Conservation (phyloP, 1,140 invertebrate genomes). For the Lepidotrigona ventralis region DNA sequence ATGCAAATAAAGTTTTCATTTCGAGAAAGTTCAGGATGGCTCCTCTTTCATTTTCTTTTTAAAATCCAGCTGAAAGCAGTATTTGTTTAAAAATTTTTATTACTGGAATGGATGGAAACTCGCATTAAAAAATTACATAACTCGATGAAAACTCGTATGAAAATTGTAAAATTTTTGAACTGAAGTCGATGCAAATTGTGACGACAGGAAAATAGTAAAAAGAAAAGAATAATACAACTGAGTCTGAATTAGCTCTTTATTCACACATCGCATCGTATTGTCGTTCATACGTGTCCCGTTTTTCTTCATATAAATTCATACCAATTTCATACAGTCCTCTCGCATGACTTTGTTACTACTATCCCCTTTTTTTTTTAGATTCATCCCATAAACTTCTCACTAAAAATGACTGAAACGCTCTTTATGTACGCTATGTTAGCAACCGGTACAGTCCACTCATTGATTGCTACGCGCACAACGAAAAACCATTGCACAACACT, state of each 20-base stretch:
- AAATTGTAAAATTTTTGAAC: not conserved
- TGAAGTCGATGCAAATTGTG: not conserved
- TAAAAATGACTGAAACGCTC: constrained; percentile 6
- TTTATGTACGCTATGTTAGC: constrained; percentile 26
- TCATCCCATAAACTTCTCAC: not conserved
- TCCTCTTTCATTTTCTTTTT: no score
- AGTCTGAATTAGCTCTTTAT: constrained; percentile 43
- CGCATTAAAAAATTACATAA: not conserved
- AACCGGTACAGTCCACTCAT: constrained; percentile 24
- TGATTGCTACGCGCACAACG: not conserved
- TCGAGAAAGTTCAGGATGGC: no score
- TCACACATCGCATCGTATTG: constrained; percentile 15
- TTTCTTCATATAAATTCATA: constrained; percentile 22
- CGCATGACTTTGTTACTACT: not conserved
- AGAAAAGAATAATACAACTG: not conserved
- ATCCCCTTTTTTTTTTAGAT: not conserved
- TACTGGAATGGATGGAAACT: no score
- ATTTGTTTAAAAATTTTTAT: not conserved
- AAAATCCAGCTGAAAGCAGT: no score
- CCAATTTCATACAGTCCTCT: constrained; percentile 6
- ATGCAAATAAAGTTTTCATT: no score
- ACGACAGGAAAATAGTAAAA: not conserved
- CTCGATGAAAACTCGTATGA: not conserved
- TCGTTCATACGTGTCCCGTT: not conserved
- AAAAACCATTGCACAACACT: constrained; percentile 23